Conservation (phyloP, 2,113 vertebrate genomes). For the Orientallactaga bullata region DNA sequence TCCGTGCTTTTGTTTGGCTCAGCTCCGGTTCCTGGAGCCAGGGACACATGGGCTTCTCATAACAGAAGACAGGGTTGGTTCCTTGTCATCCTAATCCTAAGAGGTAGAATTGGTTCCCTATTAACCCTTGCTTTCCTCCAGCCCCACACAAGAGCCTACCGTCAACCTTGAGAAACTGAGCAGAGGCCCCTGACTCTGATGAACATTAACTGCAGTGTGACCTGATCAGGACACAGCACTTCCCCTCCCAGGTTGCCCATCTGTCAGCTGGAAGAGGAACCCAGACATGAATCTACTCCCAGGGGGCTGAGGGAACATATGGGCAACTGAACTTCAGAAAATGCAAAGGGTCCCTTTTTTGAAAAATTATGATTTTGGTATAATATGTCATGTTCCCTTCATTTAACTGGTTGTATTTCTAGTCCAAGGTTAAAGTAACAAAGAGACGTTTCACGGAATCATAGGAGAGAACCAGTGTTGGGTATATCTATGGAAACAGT, state of each 20-base stretch:
- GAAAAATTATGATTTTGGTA: conserved; percentile 47
- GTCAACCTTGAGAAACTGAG: background rate
- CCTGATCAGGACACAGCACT: background rate
- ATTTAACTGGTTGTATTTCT: conserved; percentile 33
- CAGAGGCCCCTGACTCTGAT: background rate
- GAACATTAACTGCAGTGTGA: background rate
- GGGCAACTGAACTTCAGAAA: conserved; percentile 11
- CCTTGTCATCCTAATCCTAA: too few species aligned
- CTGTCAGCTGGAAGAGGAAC: background rate
- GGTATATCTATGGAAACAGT: conserved; percentile 9
- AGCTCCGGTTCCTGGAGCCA: background rate
- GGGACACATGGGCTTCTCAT: background rate
- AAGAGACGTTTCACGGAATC: background rate
- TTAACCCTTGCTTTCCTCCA: background rate
- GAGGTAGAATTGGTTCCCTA: background rate
- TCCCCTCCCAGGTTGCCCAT: too few species aligned
- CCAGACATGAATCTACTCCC: background rate
- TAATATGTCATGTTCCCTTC: background rate
- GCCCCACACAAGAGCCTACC: background rate
- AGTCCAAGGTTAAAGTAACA: conserved; percentile 56
- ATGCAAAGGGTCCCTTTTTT: conserved; percentile 30
- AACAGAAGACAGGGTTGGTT: too few species aligned
- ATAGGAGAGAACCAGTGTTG: background rate
- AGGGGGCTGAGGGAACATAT: background rate
- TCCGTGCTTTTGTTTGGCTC: background rate